Conservation (phyloP, 1,140 invertebrate species). For the Leptoteleia sp. region DNA sequence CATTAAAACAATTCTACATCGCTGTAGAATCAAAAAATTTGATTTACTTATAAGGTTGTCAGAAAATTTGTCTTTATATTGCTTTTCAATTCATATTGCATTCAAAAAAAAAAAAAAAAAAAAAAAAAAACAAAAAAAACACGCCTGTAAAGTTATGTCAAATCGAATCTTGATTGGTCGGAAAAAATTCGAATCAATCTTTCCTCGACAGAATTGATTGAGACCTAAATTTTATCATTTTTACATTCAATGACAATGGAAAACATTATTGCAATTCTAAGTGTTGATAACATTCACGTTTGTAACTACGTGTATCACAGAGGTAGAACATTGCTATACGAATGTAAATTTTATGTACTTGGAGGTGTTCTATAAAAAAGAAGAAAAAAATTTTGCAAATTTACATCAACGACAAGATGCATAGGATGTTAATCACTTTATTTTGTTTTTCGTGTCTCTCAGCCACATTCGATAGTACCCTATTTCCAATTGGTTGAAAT, state of each 20-base stretch:
- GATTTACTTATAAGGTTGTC: slow-evolving; percentile 17
- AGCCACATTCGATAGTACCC: slow-evolving; percentile 78
- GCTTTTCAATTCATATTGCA: slow-evolving; percentile 31
- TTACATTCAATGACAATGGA: slow-evolving; percentile 27
- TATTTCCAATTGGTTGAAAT: slow-evolving; percentile 83
- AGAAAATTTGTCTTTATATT: slow-evolving; percentile 26
- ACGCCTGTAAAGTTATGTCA: slow-evolving; percentile 15
- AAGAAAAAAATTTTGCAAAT: slow-evolving; percentile 12
- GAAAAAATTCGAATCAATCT: slow-evolving; percentile 17
- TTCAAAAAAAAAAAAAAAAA: neutral
- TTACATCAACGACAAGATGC: slow-evolving; percentile 1
- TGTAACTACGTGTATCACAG: slow-evolving; percentile 61
- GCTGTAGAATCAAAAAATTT: slow-evolving; percentile 22
- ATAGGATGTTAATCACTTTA: slow-evolving; percentile 30
- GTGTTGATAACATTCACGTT: slow-evolving; percentile 33
- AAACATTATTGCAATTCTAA: slow-evolving; percentile 47
- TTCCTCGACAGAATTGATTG: slow-evolving; percentile 3
- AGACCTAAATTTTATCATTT: slow-evolving; percentile 7
- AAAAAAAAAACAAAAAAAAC: neutral
- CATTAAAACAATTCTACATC: slow-evolving; percentile 46
- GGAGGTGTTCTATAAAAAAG: slow-evolving; percentile 15
- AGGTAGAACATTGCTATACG: slow-evolving; percentile 53
- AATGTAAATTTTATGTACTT: slow-evolving; percentile 36
- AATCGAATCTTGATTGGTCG: slow-evolving; percentile 11
- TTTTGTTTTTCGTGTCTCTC: slow-evolving; percentile 39